These are phyloP conservation scores for Microcaecilia unicolor DNA, from an alignment of 2,797 vertebrate species.

Conservation along the genomic window DNA sequence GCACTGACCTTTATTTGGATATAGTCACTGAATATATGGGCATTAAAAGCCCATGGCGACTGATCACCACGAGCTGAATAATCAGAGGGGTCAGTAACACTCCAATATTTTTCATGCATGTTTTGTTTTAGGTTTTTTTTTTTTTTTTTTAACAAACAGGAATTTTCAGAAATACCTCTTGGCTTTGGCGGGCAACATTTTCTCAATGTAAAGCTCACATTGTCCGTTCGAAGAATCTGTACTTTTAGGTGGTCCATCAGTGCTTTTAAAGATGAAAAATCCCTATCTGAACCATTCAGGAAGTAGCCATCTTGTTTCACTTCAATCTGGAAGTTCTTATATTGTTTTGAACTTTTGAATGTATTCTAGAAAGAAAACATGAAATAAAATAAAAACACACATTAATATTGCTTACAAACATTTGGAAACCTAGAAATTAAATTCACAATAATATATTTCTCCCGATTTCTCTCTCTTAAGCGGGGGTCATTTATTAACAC, in stretches of 20 bases:
- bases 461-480: too few relatives aligned
- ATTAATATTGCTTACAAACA: not conserved
- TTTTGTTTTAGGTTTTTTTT: too few relatives aligned
- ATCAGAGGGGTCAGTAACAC: too few relatives aligned
- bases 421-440: too few relatives aligned
- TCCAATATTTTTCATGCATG: too few relatives aligned
- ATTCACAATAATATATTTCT: too few relatives aligned
- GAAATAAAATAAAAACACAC: not conserved
- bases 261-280: conserved; percentile 64
- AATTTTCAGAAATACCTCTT: conserved; percentile 78
- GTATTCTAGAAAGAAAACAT: conserved; percentile 12
- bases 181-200: conserved; percentile 92
- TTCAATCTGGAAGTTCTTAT: conserved; percentile 96
- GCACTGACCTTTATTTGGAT: too few relatives aligned
- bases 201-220: conserved; percentile 79
- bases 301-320: conserved; percentile 61
- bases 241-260: conserved; percentile 84
- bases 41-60: too few relatives aligned
- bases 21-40: too few relatives aligned
- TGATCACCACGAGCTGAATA: too few relatives aligned
- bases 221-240: conserved; percentile 83
- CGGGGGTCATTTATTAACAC: too few relatives aligned
- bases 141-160: too few relatives aligned
- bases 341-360: conserved; percentile 54
- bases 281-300: conserved; percentile 70